A percentile compares a stretch with the other conserved stretches of the same genome.
Conservation (phyloP, 2,888 invertebrate species). For the Aphidius colemani region DNA sequence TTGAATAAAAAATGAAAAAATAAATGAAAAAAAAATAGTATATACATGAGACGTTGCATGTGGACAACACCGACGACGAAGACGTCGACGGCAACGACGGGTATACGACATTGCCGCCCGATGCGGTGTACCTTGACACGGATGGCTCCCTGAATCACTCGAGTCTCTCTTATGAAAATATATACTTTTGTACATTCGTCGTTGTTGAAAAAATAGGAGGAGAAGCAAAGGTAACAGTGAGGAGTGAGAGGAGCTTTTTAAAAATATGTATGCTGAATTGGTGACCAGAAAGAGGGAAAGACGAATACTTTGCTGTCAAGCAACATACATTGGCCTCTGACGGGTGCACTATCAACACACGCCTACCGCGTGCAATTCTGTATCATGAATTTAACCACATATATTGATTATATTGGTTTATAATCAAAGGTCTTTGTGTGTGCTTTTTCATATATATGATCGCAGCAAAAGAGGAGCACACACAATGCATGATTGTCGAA, state of each 20-base stretch:
- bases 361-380: constrained; percentile 45
- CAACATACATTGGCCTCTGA: constrained; percentile 43
- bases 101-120: constrained; percentile 14
- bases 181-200: too few relatives aligned
- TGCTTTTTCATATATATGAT: constrained; percentile 27
- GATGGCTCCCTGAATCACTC: constrained; percentile 60
- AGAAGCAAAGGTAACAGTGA: constrained; percentile 3
- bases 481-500: not conserved
- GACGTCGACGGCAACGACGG: too few relatives aligned
- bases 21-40: constrained; percentile 40
- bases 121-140: constrained; percentile 61
- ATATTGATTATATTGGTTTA: not conserved
- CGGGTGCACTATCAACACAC: constrained; percentile 52
- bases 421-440: constrained; percentile 30
- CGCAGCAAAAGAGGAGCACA: constrained; percentile 11
- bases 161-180: constrained; percentile 29
- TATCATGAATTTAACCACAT: not conserved
- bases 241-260: not conserved
- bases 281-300: constrained; percentile 7
- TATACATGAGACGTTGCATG: constrained; percentile 52
- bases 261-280: not conserved
- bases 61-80: constrained; percentile 30
- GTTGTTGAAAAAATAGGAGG: not conserved
- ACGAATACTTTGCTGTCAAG: constrained; percentile 37
- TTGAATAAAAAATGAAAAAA: constrained; percentile 16